A percentile compares a stretch with the other conserved stretches of the same genome.
phyloP scores from a whole-genome alignment of 2,113 vertebrate genomes.

The Python bivittatus region DNA sequence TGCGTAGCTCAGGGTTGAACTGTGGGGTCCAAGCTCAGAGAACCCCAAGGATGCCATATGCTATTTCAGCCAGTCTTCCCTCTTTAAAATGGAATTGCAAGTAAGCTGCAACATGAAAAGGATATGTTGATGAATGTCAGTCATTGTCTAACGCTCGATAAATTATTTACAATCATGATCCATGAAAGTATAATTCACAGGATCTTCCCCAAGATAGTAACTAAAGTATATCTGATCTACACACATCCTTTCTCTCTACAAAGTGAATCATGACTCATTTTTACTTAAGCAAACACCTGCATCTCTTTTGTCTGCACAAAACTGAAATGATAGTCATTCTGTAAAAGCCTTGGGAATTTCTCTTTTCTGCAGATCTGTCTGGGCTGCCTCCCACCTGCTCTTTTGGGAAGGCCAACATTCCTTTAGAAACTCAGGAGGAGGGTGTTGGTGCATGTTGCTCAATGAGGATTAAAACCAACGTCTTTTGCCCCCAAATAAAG shows the following conservation, averaged over 20 bases:
- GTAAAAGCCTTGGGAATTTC: slow-evolving; percentile 31
- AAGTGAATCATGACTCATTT: fast-evolving
- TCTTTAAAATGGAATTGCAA: background rate
- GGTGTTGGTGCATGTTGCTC: slow-evolving; percentile 61
- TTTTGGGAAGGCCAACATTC: slow-evolving; percentile 57
- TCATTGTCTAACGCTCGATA: background rate
- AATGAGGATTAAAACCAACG: slow-evolving; percentile 61
- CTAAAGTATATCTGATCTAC: background rate
- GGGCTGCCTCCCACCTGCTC: slow-evolving; percentile 61
- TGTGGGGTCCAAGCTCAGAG: too few relatives aligned
- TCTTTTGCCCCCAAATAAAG: slow-evolving; percentile 57
- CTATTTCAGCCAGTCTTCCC: background rate
- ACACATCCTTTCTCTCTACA: background rate
- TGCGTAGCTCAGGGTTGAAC: too few relatives aligned
- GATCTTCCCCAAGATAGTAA: background rate
- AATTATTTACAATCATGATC: background rate
- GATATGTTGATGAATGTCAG: background rate
- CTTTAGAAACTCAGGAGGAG: slow-evolving; percentile 43
- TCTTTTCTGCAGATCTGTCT: slow-evolving; percentile 56
- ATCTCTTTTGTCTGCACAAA: slow-evolving; percentile 22
- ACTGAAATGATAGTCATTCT: slow-evolving; percentile 41
- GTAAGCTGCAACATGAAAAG: background rate
- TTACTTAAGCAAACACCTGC: background rate
- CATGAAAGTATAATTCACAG: background rate
- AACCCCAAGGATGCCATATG: too few relatives aligned